phyloP scores from a whole-genome alignment of 2,113 vertebrate genomes.

The Malurus melanocephalus region DNA sequence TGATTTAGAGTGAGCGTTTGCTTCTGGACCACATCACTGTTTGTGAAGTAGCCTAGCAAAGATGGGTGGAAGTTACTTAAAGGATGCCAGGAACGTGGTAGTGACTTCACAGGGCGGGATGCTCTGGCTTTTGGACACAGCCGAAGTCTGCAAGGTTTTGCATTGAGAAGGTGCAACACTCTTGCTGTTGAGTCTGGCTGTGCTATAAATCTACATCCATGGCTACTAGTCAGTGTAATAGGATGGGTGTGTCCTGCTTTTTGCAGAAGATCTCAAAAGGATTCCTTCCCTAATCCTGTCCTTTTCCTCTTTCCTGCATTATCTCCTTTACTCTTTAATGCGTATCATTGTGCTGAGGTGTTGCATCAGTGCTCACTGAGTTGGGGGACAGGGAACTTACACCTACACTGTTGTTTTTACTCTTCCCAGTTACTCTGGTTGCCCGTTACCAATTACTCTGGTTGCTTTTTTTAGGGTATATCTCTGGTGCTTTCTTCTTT shows the following conservation, averaged over 20 bases:
- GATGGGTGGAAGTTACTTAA: fast-evolving
- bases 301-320: background rate
- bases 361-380: background rate
- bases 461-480: background rate
- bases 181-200: background rate
- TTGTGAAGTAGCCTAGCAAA: background rate
- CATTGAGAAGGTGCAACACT: fast-evolving
- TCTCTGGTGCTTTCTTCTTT: background rate
- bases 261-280: background rate
- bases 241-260: background rate
- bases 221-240: background rate
- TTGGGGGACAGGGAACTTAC: background rate
- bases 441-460: background rate
- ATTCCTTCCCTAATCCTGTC: background rate
- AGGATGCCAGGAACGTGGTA: background rate
- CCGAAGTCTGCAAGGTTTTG: background rate
- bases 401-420: background rate
- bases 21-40: background rate
- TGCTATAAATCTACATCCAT: background rate
- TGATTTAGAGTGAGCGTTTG: background rate
- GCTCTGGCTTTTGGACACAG: background rate
- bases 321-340: background rate
- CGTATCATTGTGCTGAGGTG: background rate
- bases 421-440: background rate
- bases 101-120: fast-evolving